Conservation (phyloP, 2,797 vertebrate species). For the Leuciscus waleckii region DNA sequence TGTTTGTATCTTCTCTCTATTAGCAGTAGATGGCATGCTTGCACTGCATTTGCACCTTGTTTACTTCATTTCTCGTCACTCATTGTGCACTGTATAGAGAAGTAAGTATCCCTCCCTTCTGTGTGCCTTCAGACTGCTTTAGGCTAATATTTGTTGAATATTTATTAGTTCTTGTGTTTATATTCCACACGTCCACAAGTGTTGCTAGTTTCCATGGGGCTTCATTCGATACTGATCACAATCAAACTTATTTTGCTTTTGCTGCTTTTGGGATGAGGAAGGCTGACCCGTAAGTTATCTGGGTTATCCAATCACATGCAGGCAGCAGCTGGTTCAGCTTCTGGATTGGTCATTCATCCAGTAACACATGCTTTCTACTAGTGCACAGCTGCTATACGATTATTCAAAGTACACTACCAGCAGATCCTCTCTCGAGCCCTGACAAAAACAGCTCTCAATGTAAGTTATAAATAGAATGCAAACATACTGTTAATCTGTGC, state of each 20-base stretch:
- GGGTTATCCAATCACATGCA: background rate
- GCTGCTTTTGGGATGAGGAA: background rate
- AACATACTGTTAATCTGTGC: background rate
- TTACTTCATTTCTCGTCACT: background rate
- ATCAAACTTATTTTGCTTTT: background rate
- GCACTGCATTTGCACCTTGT: constrained; percentile 10
- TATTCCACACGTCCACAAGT: background rate
- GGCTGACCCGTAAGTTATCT: background rate
- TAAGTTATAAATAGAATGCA: constrained; percentile 30
- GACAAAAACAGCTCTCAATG: constrained; percentile 3
- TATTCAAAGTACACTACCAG: background rate
- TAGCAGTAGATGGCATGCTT: constrained; percentile 71
- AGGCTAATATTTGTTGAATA: background rate
- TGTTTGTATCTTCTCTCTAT: background rate
- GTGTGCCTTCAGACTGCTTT: background rate
- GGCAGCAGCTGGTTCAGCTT: constrained; percentile 4
- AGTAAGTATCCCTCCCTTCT: background rate
- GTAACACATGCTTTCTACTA: background rate
- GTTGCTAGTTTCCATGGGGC: background rate
- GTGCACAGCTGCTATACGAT: too few relatives aligned
- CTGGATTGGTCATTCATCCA: background rate
- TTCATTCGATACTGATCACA: background rate
- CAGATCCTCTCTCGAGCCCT: background rate
- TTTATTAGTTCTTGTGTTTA: background rate
- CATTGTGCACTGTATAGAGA: background rate